A percentile compares a stretch with the other conserved stretches of the same genome.
phyloP scores from a whole-genome alignment of 2,888 invertebrate species.

The Hybos culiciformis region DNA sequence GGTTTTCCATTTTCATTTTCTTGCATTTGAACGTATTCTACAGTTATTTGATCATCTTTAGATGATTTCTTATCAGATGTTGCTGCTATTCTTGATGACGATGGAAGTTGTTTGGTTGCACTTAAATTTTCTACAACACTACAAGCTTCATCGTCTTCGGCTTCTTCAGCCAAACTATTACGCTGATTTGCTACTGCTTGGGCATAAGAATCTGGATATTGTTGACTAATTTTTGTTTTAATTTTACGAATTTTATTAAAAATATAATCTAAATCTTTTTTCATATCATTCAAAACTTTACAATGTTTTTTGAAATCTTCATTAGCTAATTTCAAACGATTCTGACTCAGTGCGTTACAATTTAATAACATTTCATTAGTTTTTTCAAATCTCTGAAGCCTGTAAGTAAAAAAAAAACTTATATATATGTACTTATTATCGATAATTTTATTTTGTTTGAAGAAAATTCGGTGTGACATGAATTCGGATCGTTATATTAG shows the following conservation, averaged over 20 bases:
- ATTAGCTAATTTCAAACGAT: constrained; percentile 69
- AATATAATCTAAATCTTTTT: constrained; percentile 86
- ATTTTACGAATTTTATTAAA: constrained; percentile 81
- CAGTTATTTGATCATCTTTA: constrained; percentile 22
- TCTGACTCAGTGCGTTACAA: constrained; percentile 86
- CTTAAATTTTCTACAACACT: constrained; percentile 18
- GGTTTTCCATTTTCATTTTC: constrained; percentile 34
- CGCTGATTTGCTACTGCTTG: constrained; percentile 40
- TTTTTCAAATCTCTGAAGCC: constrained; percentile 93
- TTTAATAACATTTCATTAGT: constrained; percentile 98
- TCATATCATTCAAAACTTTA: constrained; percentile 74
- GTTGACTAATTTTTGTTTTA: constrained; percentile 62
- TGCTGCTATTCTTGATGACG: constrained; percentile 3
- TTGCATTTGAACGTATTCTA: constrained; percentile 36
- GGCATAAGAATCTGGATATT: constrained; percentile 55
- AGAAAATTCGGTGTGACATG: too few species aligned
- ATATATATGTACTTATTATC: background rate
- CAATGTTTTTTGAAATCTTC: constrained; percentile 87
- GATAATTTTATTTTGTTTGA: too few species aligned
- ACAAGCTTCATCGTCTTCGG: constrained; percentile 35
- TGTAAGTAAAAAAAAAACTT: constrained; percentile 31
- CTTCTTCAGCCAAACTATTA: constrained; percentile 37
- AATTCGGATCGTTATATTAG: too few species aligned
- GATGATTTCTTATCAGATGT: constrained; percentile 15
- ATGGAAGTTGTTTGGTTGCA: background rate